Evolutionary conservation across 2,113 vertebrate species (phyloP).

Genomic region (Odocoileus virginianus): DNA sequence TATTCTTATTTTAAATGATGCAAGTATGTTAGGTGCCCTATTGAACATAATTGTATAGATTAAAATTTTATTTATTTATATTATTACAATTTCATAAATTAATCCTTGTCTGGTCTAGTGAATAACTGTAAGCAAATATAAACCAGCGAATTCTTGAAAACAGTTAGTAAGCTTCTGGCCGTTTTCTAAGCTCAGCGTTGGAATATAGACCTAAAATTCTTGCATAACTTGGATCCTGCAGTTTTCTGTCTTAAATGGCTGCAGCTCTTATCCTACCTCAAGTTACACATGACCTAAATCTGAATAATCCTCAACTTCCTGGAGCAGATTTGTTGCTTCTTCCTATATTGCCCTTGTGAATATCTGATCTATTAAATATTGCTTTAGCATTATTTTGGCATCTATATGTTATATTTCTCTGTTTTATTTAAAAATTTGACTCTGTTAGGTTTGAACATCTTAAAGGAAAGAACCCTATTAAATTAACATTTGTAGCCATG

Average conservation of each 20-base stretch:
- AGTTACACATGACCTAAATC: neutral
- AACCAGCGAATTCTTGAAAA: slow-evolving; percentile 43
- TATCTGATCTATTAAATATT: neutral
- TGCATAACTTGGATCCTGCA: neutral
- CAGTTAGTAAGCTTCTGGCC: neutral
- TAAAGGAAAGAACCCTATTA: neutral
- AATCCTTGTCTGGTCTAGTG: neutral
- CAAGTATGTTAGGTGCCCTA: slow-evolving; percentile 21
- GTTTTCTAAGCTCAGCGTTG: neutral
- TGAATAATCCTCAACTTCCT: neutral
- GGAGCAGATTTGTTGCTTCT: neutral
- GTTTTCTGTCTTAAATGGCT: neutral
- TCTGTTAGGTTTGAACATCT: neutral
- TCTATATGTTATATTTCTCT: neutral
- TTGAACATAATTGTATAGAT: slow-evolving; percentile 18
- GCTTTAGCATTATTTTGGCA: neutral
- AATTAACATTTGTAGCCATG: neutral
- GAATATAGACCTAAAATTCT: neutral
- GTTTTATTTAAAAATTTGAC: neutral
- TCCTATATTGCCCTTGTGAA: neutral
- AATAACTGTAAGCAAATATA: slow-evolving; percentile 45
- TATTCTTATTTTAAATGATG: slow-evolving; percentile 49
- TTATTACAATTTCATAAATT: slow-evolving; percentile 31
- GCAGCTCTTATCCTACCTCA: neutral
- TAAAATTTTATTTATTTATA: neutral